Percentiles rank a stretch among this genome's conserved stretches.
phyloP scores from a whole-genome alignment of 37 sponge, comb jelly and placozoan genomes.

The Oopsacas minuta region DNA sequence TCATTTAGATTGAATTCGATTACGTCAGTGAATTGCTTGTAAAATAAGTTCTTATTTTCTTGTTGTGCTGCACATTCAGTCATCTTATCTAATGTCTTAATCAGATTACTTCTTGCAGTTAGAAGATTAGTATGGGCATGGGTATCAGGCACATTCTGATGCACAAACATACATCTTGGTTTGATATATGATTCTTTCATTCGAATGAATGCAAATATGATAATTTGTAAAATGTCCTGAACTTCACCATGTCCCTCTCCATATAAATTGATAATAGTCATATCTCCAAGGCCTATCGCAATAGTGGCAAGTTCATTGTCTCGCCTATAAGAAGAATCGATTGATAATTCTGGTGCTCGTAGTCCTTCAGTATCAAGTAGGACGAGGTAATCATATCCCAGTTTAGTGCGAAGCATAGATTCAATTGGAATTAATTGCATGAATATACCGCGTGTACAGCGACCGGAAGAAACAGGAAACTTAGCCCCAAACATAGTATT shows the following conservation, averaged over 20 bases:
- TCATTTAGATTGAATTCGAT: conserved; percentile 27
- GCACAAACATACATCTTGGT: conserved; percentile 31
- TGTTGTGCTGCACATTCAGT: conserved; percentile 27
- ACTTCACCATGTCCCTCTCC: conserved; percentile 25
- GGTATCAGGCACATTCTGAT: conserved; percentile 28
- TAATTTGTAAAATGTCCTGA: conserved; percentile 28
- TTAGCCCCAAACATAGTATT: conserved; percentile 29
- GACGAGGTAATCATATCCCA: conserved; percentile 14
- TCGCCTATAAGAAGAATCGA: not conserved
- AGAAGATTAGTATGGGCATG: not conserved
- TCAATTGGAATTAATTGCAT: conserved; percentile 26
- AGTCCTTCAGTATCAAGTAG: conserved; percentile 36
- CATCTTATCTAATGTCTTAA: conserved; percentile 22
- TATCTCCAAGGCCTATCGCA: conserved; percentile 30
- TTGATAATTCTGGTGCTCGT: conserved; percentile 26
- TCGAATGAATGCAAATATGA: conserved; percentile 30
- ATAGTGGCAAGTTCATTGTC: conserved; percentile 28
- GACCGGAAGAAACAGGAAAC: conserved; percentile 28
- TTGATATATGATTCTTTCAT: conserved; percentile 21
- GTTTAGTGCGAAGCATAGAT: not conserved
- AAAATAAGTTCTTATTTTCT: not conserved
- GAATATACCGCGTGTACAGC: conserved; percentile 30
- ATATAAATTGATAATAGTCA: conserved; percentile 30
- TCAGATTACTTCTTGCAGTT: conserved; percentile 20
- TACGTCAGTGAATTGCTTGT: conserved; percentile 20